phyloP scores from a whole-genome alignment of 2,113 vertebrate genomes.

The Rhinopomastus cyanomelas region DNA sequence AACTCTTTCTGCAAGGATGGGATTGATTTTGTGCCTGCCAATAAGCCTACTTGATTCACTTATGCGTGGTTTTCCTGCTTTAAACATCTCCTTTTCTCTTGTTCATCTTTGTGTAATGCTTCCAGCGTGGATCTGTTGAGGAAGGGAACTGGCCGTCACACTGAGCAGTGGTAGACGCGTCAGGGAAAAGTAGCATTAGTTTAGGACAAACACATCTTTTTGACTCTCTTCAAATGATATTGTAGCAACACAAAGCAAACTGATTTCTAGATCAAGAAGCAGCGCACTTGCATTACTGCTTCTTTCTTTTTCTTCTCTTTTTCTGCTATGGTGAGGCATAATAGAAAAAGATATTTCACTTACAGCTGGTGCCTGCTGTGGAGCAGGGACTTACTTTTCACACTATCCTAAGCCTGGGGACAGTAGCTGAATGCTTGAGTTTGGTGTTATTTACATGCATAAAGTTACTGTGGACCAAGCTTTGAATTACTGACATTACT shows the following conservation, averaged over 20 bases:
- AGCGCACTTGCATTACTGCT: background rate
- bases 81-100: constrained; percentile 1
- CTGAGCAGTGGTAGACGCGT: background rate
- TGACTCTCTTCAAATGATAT: background rate
- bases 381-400: background rate
- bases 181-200: background rate
- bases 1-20: background rate
- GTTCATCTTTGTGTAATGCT: background rate
- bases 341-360: background rate
- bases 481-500: background rate
- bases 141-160: background rate
- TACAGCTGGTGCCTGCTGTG: background rate
- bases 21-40: background rate
- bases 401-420: background rate
- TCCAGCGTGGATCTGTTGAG: background rate
- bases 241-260: background rate
- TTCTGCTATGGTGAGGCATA: background rate
- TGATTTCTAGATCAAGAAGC: background rate
- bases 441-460: background rate
- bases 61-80: background rate
- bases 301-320: background rate
- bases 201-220: background rate
- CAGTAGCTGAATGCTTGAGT: background rate
- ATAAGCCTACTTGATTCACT: background rate
- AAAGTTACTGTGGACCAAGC: background rate